Percentiles rank a stretch among this genome's conserved stretches.
These are phyloP conservation scores for Cervus canadensis DNA, from an alignment of 2,113 vertebrate species.

Conservation along the genomic window DNA sequence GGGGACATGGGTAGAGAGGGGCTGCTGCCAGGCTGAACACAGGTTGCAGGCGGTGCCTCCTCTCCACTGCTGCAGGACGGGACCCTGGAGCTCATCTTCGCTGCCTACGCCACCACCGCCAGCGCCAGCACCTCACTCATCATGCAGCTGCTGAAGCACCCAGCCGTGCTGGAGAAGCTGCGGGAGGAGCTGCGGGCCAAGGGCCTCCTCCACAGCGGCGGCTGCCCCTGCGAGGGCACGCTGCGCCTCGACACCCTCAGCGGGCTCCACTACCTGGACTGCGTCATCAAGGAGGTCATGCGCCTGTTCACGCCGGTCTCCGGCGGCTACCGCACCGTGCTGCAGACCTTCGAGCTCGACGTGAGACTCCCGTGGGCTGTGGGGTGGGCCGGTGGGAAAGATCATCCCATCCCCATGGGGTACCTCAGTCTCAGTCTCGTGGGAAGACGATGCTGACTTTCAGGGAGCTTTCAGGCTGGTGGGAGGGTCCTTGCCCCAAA, in stretches of 20 bases:
- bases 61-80: slow-evolving; percentile 83
- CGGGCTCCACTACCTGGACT: slow-evolving; percentile 94
- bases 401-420: accelerated
- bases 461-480: not conserved
- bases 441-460: not conserved
- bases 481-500: not conserved
- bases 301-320: slow-evolving; percentile 95
- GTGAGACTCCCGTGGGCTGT: slow-evolving; percentile 82
- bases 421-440: not conserved
- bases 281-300: slow-evolving; percentile 97
- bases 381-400: accelerated
- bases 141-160: slow-evolving; percentile 96
- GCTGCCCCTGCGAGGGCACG: slow-evolving; percentile 91
- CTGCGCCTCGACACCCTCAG: slow-evolving; percentile 89
- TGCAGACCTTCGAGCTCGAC: slow-evolving; percentile 97
- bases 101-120: slow-evolving; percentile 95
- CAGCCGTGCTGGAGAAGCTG: slow-evolving; percentile 91
- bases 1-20: not conserved
- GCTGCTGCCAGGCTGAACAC: no score
- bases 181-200: slow-evolving; percentile 90
- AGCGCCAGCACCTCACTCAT: slow-evolving; percentile 96
- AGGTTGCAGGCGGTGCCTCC: accelerated
- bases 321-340: slow-evolving; percentile 92
- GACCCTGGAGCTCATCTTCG: slow-evolving; percentile 97
- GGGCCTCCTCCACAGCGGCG: slow-evolving; percentile 92